Percentiles rank a stretch among this genome's conserved stretches.
phyloP scores from a whole-genome alignment of 2,113 vertebrate species.

The Ictalurus punctatus region DNA sequence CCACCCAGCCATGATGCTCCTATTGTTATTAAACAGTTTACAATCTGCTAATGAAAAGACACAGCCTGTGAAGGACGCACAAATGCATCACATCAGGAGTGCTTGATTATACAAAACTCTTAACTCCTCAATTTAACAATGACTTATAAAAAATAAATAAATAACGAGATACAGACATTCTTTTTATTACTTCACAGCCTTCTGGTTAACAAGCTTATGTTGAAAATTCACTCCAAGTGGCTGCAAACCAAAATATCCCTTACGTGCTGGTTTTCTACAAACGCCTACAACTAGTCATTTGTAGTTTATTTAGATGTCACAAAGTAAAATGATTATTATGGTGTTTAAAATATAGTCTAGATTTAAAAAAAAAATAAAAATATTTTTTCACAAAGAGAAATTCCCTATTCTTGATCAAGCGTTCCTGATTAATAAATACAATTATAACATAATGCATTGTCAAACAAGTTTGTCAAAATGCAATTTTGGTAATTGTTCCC shows the following conservation, averaged over 20 bases:
- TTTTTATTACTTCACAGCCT: neutral
- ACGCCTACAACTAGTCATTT: neutral
- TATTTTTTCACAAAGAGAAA: neutral
- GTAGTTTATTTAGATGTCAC: neutral
- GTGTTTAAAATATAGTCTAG: neutral
- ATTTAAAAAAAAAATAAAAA: neutral
- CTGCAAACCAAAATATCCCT: neutral
- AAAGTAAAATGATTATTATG: neutral
- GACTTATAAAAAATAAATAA: neutral
- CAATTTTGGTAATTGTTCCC: neutral
- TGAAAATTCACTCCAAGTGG: neutral
- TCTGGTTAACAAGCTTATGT: neutral
- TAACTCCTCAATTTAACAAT: neutral
- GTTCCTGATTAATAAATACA: neutral
- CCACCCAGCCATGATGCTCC: slow-evolving; percentile 29
- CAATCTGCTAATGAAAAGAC: slow-evolving; percentile 35
- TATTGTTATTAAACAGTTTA: slow-evolving; percentile 60
- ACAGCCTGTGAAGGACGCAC: neutral
- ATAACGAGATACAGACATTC: no score
- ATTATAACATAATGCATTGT: neutral
- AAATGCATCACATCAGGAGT: neutral
- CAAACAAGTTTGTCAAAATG: neutral
- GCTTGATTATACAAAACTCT: neutral
- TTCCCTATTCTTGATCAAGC: neutral
- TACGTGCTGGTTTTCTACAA: neutral